Evolutionary conservation across 1,140 invertebrate genomes (phyloP).

Genomic region (Caenorhabditis tropicalis): DNA sequence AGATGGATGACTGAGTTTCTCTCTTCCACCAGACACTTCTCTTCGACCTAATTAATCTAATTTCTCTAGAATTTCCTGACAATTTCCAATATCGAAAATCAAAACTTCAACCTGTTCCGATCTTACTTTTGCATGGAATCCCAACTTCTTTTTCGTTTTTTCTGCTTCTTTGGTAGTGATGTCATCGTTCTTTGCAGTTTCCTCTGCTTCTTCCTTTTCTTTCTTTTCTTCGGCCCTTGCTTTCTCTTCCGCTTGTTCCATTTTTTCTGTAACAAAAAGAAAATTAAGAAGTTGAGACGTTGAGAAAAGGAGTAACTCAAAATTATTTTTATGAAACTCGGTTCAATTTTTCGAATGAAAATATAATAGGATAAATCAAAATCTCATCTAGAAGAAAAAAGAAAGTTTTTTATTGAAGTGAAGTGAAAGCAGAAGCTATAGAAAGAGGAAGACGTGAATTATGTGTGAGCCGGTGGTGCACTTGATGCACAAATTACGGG

Average conservation of each 20-base stretch:
- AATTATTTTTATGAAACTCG: too few relatives aligned
- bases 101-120: too few relatives aligned
- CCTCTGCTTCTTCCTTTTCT: background rate
- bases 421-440: constrained; percentile 3
- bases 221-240: background rate
- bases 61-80: too few relatives aligned
- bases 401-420: background rate
- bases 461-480: constrained; percentile 23
- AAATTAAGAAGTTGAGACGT: too few relatives aligned
- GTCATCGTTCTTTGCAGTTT: constrained; percentile 19
- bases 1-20: background rate
- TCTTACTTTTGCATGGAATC: constrained; percentile 36
- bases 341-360: too few relatives aligned
- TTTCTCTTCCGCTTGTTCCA: constrained; percentile 10
- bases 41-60: background rate
- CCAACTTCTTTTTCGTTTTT: constrained; percentile 18
- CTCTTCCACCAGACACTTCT: background rate
- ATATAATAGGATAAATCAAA: background rate
- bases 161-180: constrained; percentile 3
- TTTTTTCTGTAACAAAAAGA: constrained; percentile 15
- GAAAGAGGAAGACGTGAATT: constrained; percentile 36
- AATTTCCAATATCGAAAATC: too few relatives aligned
- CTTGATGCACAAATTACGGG: constrained; percentile 43
- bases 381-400: background rate
- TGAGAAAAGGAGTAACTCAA: too few relatives aligned